Evolutionary conservation across 2,888 invertebrate genomes (phyloP), one percentile per base, ranked within the genome.

Genomic region (Halocaridina rubra): DNA sequence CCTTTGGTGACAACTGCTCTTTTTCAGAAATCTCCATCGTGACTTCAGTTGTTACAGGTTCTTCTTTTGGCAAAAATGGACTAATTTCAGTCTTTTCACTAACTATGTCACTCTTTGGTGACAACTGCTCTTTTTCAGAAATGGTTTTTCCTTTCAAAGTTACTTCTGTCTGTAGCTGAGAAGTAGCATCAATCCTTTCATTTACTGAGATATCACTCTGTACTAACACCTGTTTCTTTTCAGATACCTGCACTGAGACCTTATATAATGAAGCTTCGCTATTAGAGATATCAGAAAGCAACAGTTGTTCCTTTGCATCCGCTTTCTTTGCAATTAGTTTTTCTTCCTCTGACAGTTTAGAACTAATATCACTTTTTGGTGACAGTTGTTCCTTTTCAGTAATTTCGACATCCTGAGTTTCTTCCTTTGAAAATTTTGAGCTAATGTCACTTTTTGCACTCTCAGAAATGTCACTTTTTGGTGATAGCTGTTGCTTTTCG

Each of bases 401-500:
- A 7, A 53, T 10, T 7, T 16, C 19, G 67, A 27, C 22, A 24
- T 67, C 67, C 16, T 67, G 7, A 67, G 24, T 13, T 22, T 32
- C 74, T 22, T 74, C 46, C 39, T 74, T 74, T 22, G 61, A 30
- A n/a, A 27, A 13, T 32, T 59, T 61, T 8, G 61, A 61, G 19
- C 67, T 67, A 19, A 79, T 33, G 10, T 79, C 78, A 67, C 78
- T 81, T 57, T 67, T 81, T 2, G 30, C 19, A 57, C 76, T 81
- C 16, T n/a, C 64, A n/a, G 81, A 81, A 7, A 81, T 22, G 24
- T 81, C 81, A 29, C 81, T 81, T 30, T 67, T 75, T 32, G 81
- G 81, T n/a, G 81, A 81, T 30, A 76, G 0, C 29, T 64, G 81
- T 29, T n/a, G 32, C 39, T 76, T 64, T 46, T 81, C 81, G 19